phyloP scores from a whole-genome alignment of 2,888 invertebrate species.

The Campopleginae sp. region DNA sequence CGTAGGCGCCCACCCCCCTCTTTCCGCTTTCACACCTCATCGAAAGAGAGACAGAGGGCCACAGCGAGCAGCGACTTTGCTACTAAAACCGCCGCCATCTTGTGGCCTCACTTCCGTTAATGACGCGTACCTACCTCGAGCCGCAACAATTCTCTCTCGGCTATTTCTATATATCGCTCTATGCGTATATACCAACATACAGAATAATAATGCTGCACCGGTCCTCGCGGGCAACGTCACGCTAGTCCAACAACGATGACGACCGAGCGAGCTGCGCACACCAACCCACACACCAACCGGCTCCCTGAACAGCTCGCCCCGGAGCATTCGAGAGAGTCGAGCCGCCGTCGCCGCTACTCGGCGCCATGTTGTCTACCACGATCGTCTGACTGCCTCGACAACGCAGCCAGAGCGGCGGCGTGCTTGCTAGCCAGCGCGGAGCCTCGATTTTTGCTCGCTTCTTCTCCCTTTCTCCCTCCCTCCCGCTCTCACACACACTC shows the following conservation, averaged over 20 bases:
- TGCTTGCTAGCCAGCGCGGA: constrained; percentile 80
- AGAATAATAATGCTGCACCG: constrained; percentile 43
- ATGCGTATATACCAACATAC: constrained; percentile 21
- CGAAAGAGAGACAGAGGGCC: constrained; percentile 50
- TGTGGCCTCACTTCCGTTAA: constrained; percentile 83
- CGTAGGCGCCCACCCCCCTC: constrained; percentile 76
- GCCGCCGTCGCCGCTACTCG: constrained; percentile 72
- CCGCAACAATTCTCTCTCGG: constrained; percentile 37
- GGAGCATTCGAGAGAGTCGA: constrained; percentile 60
- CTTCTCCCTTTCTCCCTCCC: constrained; percentile 34
- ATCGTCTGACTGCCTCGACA: constrained; percentile 75
- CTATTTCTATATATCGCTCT: constrained; percentile 14
- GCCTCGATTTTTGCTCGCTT: constrained; percentile 73
- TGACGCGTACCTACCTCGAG: constrained; percentile 76
- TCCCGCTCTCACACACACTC: too few relatives aligned
- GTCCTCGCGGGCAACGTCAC: constrained; percentile 80
- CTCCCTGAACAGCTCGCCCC: constrained; percentile 32
- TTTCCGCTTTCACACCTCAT: constrained; percentile 66
- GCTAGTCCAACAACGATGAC: constrained; percentile 77
- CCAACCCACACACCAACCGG: constrained; percentile 38
- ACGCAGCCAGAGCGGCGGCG: constrained; percentile 69
- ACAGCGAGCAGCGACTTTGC: constrained; percentile 49
- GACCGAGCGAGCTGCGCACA: constrained; percentile 68
- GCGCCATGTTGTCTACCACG: constrained; percentile 84
- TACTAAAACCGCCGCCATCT: constrained; percentile 78